Evolutionary conservation across 2,113 vertebrate genomes (phyloP).

Genomic region (Rhinoderma darwinii): DNA sequence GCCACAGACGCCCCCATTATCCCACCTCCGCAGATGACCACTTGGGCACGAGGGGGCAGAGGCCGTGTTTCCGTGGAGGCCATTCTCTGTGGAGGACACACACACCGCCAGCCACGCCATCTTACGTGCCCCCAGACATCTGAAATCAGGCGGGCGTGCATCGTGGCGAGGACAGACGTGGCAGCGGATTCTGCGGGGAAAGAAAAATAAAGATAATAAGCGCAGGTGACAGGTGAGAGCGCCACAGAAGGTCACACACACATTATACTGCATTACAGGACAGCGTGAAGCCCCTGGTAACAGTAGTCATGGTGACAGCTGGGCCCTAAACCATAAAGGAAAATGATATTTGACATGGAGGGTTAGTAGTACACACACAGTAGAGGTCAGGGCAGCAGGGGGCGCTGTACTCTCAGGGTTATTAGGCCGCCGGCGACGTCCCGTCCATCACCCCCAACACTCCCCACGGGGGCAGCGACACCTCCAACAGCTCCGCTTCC

Average conservation of each 20-base stretch:
- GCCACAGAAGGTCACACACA: not conserved
- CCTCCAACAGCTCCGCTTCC: slow-evolving; percentile 43
- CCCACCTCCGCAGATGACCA: slow-evolving; percentile 95
- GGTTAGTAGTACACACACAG: not conserved
- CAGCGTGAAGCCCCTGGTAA: not conserved
- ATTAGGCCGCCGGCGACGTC: not conserved
- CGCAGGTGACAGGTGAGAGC: not conserved
- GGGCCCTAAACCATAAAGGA: not conserved
- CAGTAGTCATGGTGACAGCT: not conserved
- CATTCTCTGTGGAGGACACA: slow-evolving; percentile 62
- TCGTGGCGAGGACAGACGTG: slow-evolving; percentile 59
- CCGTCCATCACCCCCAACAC: not conserved
- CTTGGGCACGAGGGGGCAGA: slow-evolving; percentile 84
- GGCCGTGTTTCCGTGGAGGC: slow-evolving; percentile 68
- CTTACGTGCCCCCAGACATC: slow-evolving; percentile 67
- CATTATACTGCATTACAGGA: not conserved
- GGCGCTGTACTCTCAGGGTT: not conserved
- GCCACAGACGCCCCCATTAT: slow-evolving; percentile 93
- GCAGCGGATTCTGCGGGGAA: not conserved
- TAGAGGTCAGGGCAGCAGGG: slow-evolving; percentile 1
- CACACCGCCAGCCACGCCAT: slow-evolving; percentile 65
- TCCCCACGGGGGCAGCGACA: not conserved
- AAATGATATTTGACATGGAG: not conserved
- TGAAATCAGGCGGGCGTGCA: slow-evolving; percentile 77
- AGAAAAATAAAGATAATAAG: not conserved